Conservation (phyloP, 2,888 invertebrate genomes). For the Stenolophus ochropezus region DNA sequence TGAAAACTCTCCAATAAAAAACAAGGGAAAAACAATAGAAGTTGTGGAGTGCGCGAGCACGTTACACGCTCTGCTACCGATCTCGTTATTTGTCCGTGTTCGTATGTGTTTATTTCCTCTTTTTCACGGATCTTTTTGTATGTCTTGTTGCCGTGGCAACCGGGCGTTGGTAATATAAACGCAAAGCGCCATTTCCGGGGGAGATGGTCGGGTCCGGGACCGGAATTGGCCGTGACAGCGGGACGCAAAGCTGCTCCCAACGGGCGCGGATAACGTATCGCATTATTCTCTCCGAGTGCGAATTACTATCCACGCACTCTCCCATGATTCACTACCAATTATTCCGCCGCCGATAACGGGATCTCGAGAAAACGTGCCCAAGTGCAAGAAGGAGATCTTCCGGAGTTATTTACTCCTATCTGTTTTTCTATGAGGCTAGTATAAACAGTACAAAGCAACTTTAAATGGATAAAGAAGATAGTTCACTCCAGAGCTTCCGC, state of each 20-base stretch:
- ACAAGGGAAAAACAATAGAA: conserved; percentile 38
- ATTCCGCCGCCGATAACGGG: conserved; percentile 2
- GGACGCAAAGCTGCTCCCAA: conserved; percentile 42
- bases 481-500: not conserved
- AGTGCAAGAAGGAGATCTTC: not conserved
- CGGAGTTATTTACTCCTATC: conserved; percentile 19
- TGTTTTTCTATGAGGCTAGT: conserved; percentile 9
- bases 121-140: conserved; percentile 60
- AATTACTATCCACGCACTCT: conserved; percentile 8
- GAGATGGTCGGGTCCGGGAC: conserved; percentile 42
- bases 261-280: conserved; percentile 51
- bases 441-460: not conserved
- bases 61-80: conserved; percentile 49
- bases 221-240: conserved; percentile 58
- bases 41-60: not conserved
- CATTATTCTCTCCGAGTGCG: conserved; percentile 40
- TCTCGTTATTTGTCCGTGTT: conserved; percentile 45
- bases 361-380: conserved; percentile 13
- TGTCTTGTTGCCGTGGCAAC: conserved; percentile 59
- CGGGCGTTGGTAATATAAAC: conserved; percentile 53
- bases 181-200: conserved; percentile 57
- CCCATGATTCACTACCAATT: conserved; percentile 24
- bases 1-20: conserved; percentile 43
- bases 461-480: not conserved
- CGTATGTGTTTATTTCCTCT: conserved; percentile 53